A percentile compares a stretch with the other conserved stretches of the same genome.
phyloP scores from a whole-genome alignment of 2,888 invertebrate genomes.

The Plagiodera versicolora region DNA sequence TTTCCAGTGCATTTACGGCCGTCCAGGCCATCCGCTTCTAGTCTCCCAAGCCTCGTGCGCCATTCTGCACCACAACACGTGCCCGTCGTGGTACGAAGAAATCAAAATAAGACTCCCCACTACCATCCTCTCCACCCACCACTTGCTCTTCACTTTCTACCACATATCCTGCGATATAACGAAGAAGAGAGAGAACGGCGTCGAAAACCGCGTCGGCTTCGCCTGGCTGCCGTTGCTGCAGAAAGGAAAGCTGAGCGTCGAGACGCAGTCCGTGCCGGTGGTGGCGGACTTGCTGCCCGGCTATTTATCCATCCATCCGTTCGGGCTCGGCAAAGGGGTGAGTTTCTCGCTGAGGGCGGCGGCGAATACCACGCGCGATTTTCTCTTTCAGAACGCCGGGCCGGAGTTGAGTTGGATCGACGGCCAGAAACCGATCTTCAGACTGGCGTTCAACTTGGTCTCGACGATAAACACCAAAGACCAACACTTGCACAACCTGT shows the following conservation, averaged over 20 bases:
- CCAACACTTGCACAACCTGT: conserved; percentile 84
- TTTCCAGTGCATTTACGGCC: conserved; percentile 72
- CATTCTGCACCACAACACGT: conserved; percentile 87
- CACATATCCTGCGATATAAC: conserved; percentile 92
- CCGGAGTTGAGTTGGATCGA: conserved; percentile 95
- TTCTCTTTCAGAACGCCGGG: conserved; percentile 76
- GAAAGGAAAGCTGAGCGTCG: conserved; percentile 83
- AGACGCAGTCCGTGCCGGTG: conserved; percentile 81
- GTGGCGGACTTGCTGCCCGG: conserved; percentile 86
- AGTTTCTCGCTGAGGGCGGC: conserved; percentile 40
- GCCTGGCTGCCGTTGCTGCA: conserved; percentile 88
- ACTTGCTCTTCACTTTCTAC: conserved; percentile 91
- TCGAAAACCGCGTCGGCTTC: conserved; percentile 88
- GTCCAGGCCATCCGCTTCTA: conserved; percentile 65
- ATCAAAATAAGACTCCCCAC: conserved; percentile 89
- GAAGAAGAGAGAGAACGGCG: conserved; percentile 71
- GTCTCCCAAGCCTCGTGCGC: conserved; percentile 73
- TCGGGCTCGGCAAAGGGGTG: conserved; percentile 90
- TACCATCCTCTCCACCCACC: conserved; percentile 82
- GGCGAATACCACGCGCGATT: too few species aligned
- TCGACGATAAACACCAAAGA: conserved; percentile 92
- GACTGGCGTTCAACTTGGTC: conserved; percentile 78
- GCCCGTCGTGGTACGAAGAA: conserved; percentile 91
- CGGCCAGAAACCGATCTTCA: conserved; percentile 84
- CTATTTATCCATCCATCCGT: conserved; percentile 85